phyloP scores from a whole-genome alignment of 2,113 vertebrate species.

The Dissostichus mawsoni region DNA sequence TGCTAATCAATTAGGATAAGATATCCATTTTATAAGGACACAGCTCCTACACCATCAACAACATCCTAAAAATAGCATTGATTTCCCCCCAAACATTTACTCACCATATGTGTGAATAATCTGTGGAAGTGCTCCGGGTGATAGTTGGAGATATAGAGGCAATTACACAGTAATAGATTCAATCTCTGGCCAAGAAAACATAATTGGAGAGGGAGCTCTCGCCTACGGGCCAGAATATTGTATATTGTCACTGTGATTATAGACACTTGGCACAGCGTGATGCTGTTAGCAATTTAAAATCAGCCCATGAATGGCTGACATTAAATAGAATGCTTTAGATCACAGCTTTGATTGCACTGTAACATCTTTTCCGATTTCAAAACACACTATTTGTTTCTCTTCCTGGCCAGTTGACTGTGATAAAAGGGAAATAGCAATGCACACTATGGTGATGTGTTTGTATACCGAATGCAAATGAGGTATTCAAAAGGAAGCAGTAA shows the following conservation, averaged over 20 bases:
- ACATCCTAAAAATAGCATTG: slow-evolving; percentile 65
- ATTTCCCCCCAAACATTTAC: slow-evolving; percentile 67
- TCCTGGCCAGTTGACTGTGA: slow-evolving; percentile 25
- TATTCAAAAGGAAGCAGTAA: neutral
- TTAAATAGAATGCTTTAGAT: slow-evolving; percentile 63
- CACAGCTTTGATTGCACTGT: slow-evolving; percentile 42
- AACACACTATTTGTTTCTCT: slow-evolving; percentile 45
- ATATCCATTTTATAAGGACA: slow-evolving; percentile 33
- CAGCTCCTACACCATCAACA: slow-evolving; percentile 53
- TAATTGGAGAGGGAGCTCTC: slow-evolving; percentile 73
- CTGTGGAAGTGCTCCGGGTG: slow-evolving; percentile 59
- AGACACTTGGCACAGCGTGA: slow-evolving; percentile 63
- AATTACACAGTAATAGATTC: slow-evolving; percentile 80
- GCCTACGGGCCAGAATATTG: slow-evolving; percentile 68
- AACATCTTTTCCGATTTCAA: slow-evolving; percentile 61
- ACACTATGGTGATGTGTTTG: neutral
- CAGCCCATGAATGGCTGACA: slow-evolving; percentile 59
- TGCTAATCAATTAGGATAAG: slow-evolving; percentile 12
- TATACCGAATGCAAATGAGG: slow-evolving; percentile 34
- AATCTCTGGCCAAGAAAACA: slow-evolving; percentile 73
- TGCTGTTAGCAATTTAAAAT: slow-evolving; percentile 64
- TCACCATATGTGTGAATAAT: slow-evolving; percentile 76
- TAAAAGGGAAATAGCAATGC: slow-evolving; percentile 34
- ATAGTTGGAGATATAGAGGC: slow-evolving; percentile 72
- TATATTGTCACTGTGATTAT: slow-evolving; percentile 70